These are phyloP conservation scores for Habrosyne pyritoides DNA, from an alignment of 2,888 invertebrate species.

Conservation along the genomic window DNA sequence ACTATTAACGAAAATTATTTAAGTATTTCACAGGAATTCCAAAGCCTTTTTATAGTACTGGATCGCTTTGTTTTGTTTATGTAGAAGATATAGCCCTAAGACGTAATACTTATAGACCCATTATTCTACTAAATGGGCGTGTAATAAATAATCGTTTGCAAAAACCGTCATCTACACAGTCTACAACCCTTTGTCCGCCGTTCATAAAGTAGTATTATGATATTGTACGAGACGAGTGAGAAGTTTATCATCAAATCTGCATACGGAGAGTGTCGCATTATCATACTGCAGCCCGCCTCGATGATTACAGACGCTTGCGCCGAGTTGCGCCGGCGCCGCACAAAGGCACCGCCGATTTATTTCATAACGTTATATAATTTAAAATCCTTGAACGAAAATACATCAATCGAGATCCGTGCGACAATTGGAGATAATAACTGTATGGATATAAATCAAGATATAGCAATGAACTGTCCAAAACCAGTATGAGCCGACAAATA, in stretches of 20 bases:
- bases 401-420: background rate
- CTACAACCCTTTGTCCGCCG: background rate
- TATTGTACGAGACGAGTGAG: background rate
- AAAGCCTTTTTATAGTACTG: too few relatives aligned
- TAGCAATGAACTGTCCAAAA: background rate
- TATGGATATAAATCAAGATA: slow-evolving; percentile 1
- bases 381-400: slow-evolving; percentile 3
- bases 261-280: slow-evolving; percentile 9
- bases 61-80: too few relatives aligned
- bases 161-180: background rate
- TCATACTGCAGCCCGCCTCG: slow-evolving; percentile 8
- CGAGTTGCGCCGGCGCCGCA: background rate
- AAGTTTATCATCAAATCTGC: slow-evolving; percentile 7
- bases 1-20: too few relatives aligned
- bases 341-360: slow-evolving; percentile 2
- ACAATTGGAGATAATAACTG: background rate
- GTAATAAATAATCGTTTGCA: background rate
- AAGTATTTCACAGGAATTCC: too few relatives aligned
- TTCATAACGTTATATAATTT: background rate
- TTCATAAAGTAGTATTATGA: background rate
- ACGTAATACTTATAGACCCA: too few relatives aligned
- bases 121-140: background rate
- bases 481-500: background rate
- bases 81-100: too few relatives aligned
- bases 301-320: slow-evolving; percentile 6